These are phyloP conservation scores for Diplodus puntazzo DNA, from an alignment of 2,797 vertebrate species.

Conservation along the genomic window DNA sequence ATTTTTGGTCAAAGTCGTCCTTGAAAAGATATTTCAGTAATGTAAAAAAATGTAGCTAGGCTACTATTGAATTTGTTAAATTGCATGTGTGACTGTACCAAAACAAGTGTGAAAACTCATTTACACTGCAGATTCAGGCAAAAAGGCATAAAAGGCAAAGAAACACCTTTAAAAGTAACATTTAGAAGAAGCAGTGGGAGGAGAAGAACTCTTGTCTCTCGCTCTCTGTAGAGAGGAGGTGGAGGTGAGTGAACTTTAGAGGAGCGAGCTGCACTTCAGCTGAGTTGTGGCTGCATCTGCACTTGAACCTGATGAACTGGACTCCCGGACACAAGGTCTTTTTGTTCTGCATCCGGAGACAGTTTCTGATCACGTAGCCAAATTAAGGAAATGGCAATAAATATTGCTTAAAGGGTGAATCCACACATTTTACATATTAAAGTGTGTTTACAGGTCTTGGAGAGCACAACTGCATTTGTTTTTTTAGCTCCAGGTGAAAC, in stretches of 20 bases:
- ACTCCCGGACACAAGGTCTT: neutral
- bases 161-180: neutral
- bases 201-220: too few relatives aligned
- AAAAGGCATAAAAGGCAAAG: neutral
- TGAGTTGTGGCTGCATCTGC: neutral
- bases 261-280: neutral
- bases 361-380: neutral
- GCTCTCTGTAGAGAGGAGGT: constrained; percentile 1
- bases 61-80: neutral
- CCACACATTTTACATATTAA: too few relatives aligned
- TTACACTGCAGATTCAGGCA: neutral
- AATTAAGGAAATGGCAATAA: neutral
- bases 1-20: too few relatives aligned
- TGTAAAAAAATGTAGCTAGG: neutral
- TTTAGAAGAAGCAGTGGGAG: neutral
- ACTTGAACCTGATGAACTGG: neutral
- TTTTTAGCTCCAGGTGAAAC: too few relatives aligned
- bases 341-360: neutral
- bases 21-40: neutral
- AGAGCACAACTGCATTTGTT: too few relatives aligned
- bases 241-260: neutral
- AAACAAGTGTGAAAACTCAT: neutral
- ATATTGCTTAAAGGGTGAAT: neutral
- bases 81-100: neutral
- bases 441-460: too few relatives aligned